Base-by-base conservation (phyloP, 1,140 invertebrate genomes). In the Listronotus oregonensis region DNA sequence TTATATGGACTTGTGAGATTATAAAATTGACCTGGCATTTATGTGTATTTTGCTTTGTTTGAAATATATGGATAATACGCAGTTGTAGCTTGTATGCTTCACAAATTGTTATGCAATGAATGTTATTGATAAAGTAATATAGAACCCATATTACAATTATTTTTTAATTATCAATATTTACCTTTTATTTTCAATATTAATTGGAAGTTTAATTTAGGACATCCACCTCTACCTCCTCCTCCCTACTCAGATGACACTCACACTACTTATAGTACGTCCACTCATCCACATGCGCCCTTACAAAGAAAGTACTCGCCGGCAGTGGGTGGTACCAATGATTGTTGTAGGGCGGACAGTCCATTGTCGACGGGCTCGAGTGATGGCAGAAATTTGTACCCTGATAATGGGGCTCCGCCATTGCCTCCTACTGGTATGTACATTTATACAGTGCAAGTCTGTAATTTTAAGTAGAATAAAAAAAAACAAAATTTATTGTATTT, bases 171-270 rank as follows among this genome's bases (percentile, higher is more conserved):
- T n/a, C n/a, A n/a, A n/a, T n/a, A n/a, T n/a, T n/a, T n/a, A n/a
- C n/a, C n/a, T n/a, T n/a, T n/a, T n/a, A n/a, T n/a, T n/a, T n/a
- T n/a, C n/a, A n/a, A n/a, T 27, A 27, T 27, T 27, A 27, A 27
- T 27, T 27, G 21, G 5, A 27, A 27, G 5, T 27, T 27, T 1
- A 27, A 27, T 27, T 27, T 86, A 71, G 80, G 82, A 54, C 86
- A 89, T 47, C 86, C 89, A 69, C 85, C 89, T 9, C 82, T 89
- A 15, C 89, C 87, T n/a, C 87, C 89, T 9, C 86, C 87, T 7
- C 88, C 89, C 0, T 90, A 90, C 68, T 84, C 80, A 17, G 83
- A 82, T 27, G 78, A 79, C 17, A 75, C 79, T 8, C 71, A 77
- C 18, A 80, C 78, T 5, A 79, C 83, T 0, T 83, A 85, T 57